phyloP scores from a whole-genome alignment of 1,140 invertebrate species.

The Eubasilissa regina region DNA sequence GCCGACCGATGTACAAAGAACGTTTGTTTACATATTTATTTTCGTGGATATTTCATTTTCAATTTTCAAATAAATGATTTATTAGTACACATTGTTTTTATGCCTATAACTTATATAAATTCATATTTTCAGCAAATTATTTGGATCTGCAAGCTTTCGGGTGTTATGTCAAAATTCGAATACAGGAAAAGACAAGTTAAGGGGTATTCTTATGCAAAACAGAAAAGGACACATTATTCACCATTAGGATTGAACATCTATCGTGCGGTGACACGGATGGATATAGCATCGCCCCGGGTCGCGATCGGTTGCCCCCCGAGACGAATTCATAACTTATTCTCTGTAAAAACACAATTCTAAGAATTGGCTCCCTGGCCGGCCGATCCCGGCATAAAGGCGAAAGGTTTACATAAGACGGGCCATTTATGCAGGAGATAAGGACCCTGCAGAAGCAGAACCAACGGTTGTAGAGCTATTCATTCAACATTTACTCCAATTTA shows the following conservation, averaged over 20 bases:
- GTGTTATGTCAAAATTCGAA: too few species aligned
- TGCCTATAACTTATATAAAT: too few species aligned
- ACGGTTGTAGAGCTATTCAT: background rate
- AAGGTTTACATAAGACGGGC: constrained; percentile 57
- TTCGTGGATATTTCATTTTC: too few species aligned
- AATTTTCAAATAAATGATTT: too few species aligned
- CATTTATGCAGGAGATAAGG: constrained; percentile 56
- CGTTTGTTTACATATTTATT: too few species aligned
- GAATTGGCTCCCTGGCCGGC: constrained; percentile 43
- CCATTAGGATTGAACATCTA: constrained; percentile 22
- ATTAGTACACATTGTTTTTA: too few species aligned
- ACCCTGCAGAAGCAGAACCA: constrained; percentile 10
- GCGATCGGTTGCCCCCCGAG: constrained; percentile 4
- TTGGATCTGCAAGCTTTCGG: too few species aligned
- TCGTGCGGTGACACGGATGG: constrained; percentile 9
- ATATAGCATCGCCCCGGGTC: background rate
- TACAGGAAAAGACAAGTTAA: background rate
- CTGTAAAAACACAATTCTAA: constrained; percentile 55
- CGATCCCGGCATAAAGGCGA: constrained; percentile 52
- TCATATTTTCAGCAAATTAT: too few species aligned
- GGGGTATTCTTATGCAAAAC: constrained; percentile 25
- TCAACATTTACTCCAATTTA: too few species aligned
- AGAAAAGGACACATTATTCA: constrained; percentile 34
- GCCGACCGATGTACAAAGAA: too few species aligned
- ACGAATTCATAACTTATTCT: constrained; percentile 50